Evolutionary conservation across 2,113 vertebrate genomes (phyloP).

Genomic region (Sceloporus tristichus): DNA sequence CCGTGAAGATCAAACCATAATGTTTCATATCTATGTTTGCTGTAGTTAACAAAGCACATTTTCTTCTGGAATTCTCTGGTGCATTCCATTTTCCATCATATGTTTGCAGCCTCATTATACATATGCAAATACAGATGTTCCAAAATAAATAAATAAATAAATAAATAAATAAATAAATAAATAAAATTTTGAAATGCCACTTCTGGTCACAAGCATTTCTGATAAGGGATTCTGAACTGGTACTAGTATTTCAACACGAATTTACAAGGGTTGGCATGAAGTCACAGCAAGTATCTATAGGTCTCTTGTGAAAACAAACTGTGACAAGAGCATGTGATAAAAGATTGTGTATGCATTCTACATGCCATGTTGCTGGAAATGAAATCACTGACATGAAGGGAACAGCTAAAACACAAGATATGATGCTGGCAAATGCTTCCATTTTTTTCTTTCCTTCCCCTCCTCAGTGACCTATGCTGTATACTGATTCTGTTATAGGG

Average conservation of each 20-base stretch:
- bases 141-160: no score
- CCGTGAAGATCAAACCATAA: no score
- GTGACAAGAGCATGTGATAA: background rate
- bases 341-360: background rate
- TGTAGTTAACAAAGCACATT: no score
- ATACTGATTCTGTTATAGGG: background rate
- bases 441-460: constrained; percentile 46
- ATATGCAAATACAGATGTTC: no score
- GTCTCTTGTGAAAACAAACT: background rate
- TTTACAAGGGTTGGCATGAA: background rate
- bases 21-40: no score
- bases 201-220: no score
- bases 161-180: no score
- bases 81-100: no score
- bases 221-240: no score
- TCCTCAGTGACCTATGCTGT: constrained; percentile 47
- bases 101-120: no score
- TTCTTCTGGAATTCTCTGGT: no score
- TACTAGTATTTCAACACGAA: background rate
- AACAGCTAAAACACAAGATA: constrained; percentile 47
- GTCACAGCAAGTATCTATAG: background rate
- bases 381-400: constrained; percentile 59
- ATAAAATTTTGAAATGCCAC: no score
- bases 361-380: constrained; percentile 10
- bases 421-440: constrained; percentile 54